These are phyloP conservation scores for Synaphobranchus kaupii DNA, from an alignment of 2,797 vertebrate genomes.

Conservation along the genomic window DNA sequence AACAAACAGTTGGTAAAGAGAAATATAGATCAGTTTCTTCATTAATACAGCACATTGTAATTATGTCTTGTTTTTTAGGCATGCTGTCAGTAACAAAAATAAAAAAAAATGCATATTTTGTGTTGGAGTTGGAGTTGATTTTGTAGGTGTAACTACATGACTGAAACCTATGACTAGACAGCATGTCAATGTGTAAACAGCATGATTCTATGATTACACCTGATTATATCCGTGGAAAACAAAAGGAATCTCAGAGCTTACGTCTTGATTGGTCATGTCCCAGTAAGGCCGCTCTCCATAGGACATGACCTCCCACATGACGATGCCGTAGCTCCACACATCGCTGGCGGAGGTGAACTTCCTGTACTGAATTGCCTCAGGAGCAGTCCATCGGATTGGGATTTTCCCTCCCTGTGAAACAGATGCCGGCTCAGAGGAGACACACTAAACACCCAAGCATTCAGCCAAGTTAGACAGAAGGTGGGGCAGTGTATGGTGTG, in stretches of 20 bases:
- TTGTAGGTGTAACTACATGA: background rate
- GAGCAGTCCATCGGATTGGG: slow-evolving; percentile 80
- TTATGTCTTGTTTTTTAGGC: too few species aligned
- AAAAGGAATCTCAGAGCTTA: slow-evolving; percentile 48
- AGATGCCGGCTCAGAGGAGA: background rate
- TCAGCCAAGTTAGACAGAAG: background rate
- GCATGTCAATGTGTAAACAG: background rate
- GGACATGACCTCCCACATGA: slow-evolving; percentile 84
- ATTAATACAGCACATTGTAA: too few species aligned
- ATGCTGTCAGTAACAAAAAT: too few species aligned
- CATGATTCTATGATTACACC: too few species aligned
- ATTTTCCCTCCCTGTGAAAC: slow-evolving; percentile 76
- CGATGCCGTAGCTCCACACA: slow-evolving; percentile 81
- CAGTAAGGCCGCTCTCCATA: slow-evolving; percentile 81
- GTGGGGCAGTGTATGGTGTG: background rate
- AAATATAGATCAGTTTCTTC: background rate
- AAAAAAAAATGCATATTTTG: background rate
- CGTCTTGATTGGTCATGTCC: slow-evolving; percentile 84
- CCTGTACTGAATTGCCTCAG: slow-evolving; percentile 81
- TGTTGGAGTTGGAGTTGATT: background rate
- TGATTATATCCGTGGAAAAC: background rate
- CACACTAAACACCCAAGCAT: background rate
- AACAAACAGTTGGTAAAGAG: background rate
- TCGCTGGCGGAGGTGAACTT: slow-evolving; percentile 82
- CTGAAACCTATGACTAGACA: slow-evolving; percentile 43